Evolutionary conservation across 2,797 vertebrate genomes (phyloP).

Genomic region (Crenichthys baileyi): DNA sequence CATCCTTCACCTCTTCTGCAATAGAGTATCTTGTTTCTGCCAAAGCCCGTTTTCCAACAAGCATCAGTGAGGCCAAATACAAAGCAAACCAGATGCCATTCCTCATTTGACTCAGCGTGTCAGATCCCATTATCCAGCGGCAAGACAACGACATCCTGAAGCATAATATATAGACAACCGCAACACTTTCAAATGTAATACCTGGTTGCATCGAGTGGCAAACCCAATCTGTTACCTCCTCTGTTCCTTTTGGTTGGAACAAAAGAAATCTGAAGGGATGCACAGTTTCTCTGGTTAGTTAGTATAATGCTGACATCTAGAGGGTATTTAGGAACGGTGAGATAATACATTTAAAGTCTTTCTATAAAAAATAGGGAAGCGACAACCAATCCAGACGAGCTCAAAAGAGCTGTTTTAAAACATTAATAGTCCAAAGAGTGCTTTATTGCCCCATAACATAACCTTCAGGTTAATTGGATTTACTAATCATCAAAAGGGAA

Average conservation of each 20-base stretch:
- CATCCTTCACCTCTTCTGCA: constrained; percentile 80
- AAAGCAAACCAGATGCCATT: constrained; percentile 23
- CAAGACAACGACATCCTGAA: not conserved
- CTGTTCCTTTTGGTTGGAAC: constrained; percentile 18
- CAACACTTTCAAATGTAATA: rapidly evolving
- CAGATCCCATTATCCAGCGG: not conserved
- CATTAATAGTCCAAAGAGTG: not conserved
- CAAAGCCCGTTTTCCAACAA: constrained; percentile 18
- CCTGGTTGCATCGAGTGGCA: rapidly evolving
- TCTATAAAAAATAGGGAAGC: too few species aligned
- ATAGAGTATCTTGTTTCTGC: constrained; percentile 81
- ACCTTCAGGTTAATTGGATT: not conserved
- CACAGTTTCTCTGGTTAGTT: not conserved
- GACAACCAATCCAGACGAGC: not conserved
- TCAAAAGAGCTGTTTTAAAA: not conserved
- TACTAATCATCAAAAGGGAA: not conserved
- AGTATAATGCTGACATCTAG: constrained; percentile 64
- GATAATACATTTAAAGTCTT: not conserved
- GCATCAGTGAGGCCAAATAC: constrained; percentile 17
- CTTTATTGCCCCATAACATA: not conserved
- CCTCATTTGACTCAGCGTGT: not conserved
- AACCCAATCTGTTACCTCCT: not conserved
- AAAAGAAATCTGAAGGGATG: constrained; percentile 43
- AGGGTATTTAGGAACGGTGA: constrained; percentile 10
- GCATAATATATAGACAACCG: not conserved